Percentiles rank a stretch among this genome's conserved stretches.
Evolutionary conservation across 2,797 vertebrate species (phyloP).

Genomic region (Eremophila alpestris): DNA sequence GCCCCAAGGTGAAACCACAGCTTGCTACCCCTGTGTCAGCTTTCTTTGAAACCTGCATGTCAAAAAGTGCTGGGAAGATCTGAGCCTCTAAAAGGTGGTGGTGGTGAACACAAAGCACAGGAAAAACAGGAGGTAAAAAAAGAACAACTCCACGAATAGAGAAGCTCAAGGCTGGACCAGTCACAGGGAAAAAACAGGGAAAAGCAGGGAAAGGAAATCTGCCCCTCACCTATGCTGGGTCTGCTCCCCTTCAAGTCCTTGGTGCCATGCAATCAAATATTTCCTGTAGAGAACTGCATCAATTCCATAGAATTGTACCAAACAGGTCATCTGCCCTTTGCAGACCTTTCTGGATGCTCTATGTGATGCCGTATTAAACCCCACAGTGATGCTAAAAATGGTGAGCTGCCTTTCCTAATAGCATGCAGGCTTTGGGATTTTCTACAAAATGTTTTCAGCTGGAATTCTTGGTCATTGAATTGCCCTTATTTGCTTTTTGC

Average conservation of each 20-base stretch:
- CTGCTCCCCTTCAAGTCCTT: not conserved
- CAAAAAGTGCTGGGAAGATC: not conserved
- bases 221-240: not conserved
- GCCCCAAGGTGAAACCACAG: not conserved
- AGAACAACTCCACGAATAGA: not conserved
- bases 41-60: not conserved
- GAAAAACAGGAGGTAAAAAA: not conserved
- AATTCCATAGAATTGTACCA: not conserved
- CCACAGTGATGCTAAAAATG: not conserved
- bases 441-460: not conserved
- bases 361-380: not conserved
- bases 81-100: not conserved
- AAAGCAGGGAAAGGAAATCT: not conserved
- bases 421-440: not conserved
- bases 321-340: not conserved
- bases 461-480: not conserved
- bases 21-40: not conserved
- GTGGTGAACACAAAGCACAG: not conserved
- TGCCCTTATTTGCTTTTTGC: not conserved
- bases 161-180: not conserved
- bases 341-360: not conserved
- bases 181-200: not conserved
- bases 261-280: not conserved
- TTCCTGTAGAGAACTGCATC: accelerated
- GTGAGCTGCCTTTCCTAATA: not conserved